Evolutionary conservation across 2,888 invertebrate genomes (phyloP), one percentile per base, ranked within the genome.

Genomic region (Panzeria rudis): DNA sequence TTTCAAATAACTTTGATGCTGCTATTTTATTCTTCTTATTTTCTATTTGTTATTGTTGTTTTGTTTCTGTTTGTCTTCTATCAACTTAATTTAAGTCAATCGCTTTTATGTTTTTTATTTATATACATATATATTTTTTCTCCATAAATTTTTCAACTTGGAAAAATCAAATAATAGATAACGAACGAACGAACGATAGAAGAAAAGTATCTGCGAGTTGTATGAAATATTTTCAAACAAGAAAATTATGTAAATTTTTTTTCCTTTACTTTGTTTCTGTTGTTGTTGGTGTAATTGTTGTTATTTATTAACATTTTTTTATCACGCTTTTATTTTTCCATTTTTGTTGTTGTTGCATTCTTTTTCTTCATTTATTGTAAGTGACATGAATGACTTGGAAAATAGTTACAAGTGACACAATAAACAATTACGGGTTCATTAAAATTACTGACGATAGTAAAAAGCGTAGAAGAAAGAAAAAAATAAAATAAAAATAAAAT

Each of bases 61-160:
- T 25, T 38, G 35, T 72, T 76, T 68, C 50, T 83, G 59, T 69
- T 73, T 62, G 44, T 25, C 81, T 64, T 87, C 78, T 83, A 85
- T 88, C 90, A 90, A 90, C 90, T 90, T 90, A 89, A 90, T 90
- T 90, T 89, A 89, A 89, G 90, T 90, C 90, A 90, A 90, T 90
- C 90, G 88, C 86, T 85, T 87, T 73, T 54, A 41, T 84, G 47
- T 77, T 13, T 69, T 52, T 38, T 72, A 44, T 71, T 83, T 83
- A 85, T 79, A 61, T 82, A 84, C 6, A 29, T 54, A 62, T 35
- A n/a, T 56, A 1, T 72, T 54, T 59, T 56, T 61, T 38, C 29
- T 35, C 1, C 29, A 29, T 44, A 44, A 32, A 17, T 77, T 77
- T 72, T 59, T 20, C 32, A 54, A 47, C 20, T 56, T 54, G 50